These are phyloP conservation scores for Teleopsis dalmanni DNA, from an alignment of 1,140 invertebrate species.

Conservation along the genomic window DNA sequence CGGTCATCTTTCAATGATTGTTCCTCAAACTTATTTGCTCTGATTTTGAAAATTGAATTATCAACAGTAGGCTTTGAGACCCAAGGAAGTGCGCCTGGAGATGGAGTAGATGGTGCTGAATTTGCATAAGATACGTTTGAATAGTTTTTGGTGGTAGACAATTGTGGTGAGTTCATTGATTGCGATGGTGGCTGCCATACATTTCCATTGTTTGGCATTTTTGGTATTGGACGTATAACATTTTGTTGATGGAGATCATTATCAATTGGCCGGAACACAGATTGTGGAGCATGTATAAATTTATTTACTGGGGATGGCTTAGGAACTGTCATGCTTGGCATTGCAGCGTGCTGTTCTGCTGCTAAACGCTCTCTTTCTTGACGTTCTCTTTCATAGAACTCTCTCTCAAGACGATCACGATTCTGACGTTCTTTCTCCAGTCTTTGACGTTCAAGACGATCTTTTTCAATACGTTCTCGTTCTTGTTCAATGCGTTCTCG, in stretches of 20 bases:
- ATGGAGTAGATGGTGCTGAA: constrained; percentile 26
- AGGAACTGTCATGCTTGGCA: constrained; percentile 8
- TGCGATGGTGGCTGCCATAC: constrained; percentile 14
- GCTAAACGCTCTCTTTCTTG: constrained; percentile 10
- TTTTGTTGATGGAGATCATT: constrained; percentile 15
- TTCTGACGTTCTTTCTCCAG: constrained; percentile 12
- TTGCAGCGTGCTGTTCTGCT: constrained; percentile 5
- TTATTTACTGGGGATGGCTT: constrained; percentile 54
- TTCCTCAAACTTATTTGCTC: constrained; percentile 35
- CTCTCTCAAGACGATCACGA: constrained; percentile 12
- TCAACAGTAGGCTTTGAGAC: constrained; percentile 37
- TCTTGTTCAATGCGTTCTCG: constrained; percentile 24
- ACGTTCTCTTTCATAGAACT: constrained; percentile 12
- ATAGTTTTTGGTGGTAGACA: constrained; percentile 16
- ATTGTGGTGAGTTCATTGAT: constrained; percentile 15
- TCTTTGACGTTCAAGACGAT: constrained; percentile 20
- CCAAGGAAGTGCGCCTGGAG: constrained; percentile 37
- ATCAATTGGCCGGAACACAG: constrained; percentile 56
- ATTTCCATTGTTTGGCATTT: constrained; percentile 17
- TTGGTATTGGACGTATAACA: constrained; percentile 36
- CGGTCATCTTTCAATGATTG: constrained; percentile 28
- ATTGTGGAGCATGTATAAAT: constrained; percentile 64
- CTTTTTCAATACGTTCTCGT: constrained; percentile 26
- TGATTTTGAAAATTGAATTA: constrained; percentile 33
- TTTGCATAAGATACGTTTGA: constrained; percentile 19